Conservation (phyloP, 2,113 vertebrate genomes). For the Ornithorhynchus anatinus region DNA sequence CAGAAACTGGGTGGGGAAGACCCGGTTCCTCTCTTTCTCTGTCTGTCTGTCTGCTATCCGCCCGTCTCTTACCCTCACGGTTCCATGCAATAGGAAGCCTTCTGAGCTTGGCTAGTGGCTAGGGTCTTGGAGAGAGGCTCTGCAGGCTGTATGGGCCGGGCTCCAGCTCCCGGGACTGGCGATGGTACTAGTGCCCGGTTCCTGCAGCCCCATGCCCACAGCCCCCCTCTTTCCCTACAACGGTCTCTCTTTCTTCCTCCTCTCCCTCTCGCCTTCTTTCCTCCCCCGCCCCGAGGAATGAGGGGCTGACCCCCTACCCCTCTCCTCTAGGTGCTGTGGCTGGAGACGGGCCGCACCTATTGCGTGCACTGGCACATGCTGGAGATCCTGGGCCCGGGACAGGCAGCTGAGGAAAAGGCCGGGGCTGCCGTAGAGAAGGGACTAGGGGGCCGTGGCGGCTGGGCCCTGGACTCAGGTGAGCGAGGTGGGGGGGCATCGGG, state of each 20-base stretch:
- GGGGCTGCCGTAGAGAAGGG: conserved; percentile 6
- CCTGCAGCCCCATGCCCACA: background rate
- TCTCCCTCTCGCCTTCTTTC: background rate
- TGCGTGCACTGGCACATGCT: conserved; percentile 98
- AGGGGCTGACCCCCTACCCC: conserved; percentile 68
- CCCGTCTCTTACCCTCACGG: background rate
- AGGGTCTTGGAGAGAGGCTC: too few relatives aligned
- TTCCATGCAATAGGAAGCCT: too few relatives aligned
- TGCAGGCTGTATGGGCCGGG: too few relatives aligned
- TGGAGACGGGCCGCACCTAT: conserved; percentile 83
- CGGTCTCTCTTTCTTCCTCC: too few relatives aligned
- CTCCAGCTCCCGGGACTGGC: background rate
- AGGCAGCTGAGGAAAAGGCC: conserved; percentile 54
- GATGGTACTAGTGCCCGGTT: background rate
- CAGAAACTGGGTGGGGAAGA: too few relatives aligned
- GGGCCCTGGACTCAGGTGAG: conserved; percentile 56
- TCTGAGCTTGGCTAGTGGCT: too few relatives aligned
- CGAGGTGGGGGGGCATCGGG: background rate
- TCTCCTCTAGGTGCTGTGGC: conserved; percentile 86
- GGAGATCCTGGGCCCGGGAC: conserved; percentile 79
- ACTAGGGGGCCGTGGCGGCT: background rate
- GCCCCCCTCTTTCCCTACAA: too few relatives aligned
- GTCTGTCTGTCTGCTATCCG: background rate
- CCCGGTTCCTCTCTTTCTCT: background rate
- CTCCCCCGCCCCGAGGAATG: conserved; percentile 75